phyloP scores from a whole-genome alignment of 1,140 invertebrate genomes.

The Antheraea pernyi region DNA sequence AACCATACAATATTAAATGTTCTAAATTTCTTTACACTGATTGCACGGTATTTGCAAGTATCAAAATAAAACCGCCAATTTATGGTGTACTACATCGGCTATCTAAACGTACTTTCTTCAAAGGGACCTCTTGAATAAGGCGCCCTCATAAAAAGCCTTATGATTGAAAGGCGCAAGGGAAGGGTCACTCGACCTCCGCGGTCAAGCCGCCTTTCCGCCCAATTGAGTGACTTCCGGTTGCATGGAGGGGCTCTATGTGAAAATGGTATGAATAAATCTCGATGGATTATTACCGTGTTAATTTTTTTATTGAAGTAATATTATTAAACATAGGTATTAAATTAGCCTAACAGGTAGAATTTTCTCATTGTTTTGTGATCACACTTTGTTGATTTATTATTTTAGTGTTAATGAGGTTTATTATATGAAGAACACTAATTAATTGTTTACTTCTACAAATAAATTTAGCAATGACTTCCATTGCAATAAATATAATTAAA shows the following conservation, averaged over 20 bases:
- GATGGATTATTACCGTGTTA: not conserved
- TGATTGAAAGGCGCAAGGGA: constrained; percentile 45
- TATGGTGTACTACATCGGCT: constrained; percentile 2
- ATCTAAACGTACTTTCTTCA: constrained; percentile 23
- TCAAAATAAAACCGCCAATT: not conserved
- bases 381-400: too few species aligned
- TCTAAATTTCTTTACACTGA: not conserved
- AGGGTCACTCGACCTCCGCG: constrained; percentile 68
- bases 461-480: too few species aligned
- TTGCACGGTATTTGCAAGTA: not conserved
- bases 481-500: too few species aligned
- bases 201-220: constrained; percentile 67
- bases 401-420: too few species aligned
- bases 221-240: constrained; percentile 57
- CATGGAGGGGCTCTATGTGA: constrained; percentile 15
- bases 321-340: constrained; percentile 1
- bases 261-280: constrained; percentile 1
- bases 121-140: constrained; percentile 30
- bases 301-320: constrained; percentile 19
- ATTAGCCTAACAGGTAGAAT: constrained; percentile 12
- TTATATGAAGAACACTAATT: too few species aligned
- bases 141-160: constrained; percentile 47
- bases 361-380: too few species aligned
- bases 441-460: too few species aligned
- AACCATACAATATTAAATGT: not conserved